A percentile compares a stretch with the other conserved stretches of the same genome.
These are phyloP conservation scores for Lepidocolaptes lacrymiger DNA, from an alignment of 2,797 vertebrate genomes.

Conservation along the genomic window DNA sequence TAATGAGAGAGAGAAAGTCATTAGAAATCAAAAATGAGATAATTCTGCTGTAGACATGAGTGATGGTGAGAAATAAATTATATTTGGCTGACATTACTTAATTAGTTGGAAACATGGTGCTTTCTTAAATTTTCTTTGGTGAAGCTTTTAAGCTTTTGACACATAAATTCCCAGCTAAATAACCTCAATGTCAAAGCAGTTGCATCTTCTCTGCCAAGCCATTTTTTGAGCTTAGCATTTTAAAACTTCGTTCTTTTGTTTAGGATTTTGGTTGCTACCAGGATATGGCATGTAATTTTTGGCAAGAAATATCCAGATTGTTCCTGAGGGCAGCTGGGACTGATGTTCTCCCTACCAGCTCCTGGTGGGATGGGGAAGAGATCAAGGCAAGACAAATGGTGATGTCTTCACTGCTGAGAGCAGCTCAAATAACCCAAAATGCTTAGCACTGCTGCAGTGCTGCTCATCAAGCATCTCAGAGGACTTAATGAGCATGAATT, in stretches of 20 bases:
- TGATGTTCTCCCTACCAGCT: not conserved
- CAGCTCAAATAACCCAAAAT: not conserved
- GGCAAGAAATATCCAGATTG: not conserved
- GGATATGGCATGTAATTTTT: not conserved
- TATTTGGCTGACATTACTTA: constrained; percentile 72
- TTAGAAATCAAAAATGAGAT: constrained; percentile 69
- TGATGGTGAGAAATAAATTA: constrained; percentile 72
- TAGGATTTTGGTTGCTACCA: not conserved
- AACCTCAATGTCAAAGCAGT: constrained; percentile 42
- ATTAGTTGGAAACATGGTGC: constrained; percentile 75
- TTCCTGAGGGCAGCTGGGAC: not conserved
- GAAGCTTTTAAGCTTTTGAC: constrained; percentile 74
- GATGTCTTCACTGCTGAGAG: not conserved
- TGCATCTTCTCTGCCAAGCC: constrained; percentile 13
- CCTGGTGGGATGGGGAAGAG: not conserved
- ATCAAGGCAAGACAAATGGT: not conserved
- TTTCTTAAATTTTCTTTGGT: constrained; percentile 75
- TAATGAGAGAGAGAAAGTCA: constrained; percentile 70
- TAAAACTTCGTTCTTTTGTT: constrained; percentile 37
- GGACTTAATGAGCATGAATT: not conserved
- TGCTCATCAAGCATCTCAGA: not conserved
- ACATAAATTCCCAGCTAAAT: constrained; percentile 75
- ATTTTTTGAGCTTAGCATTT: constrained; percentile 22
- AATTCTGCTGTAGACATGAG: constrained; percentile 67
- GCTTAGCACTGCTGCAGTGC: not conserved